Evolutionary conservation across 2,888 invertebrate genomes (phyloP), one percentile per base, ranked within the genome.

Genomic region (Drosophila limbata): DNA sequence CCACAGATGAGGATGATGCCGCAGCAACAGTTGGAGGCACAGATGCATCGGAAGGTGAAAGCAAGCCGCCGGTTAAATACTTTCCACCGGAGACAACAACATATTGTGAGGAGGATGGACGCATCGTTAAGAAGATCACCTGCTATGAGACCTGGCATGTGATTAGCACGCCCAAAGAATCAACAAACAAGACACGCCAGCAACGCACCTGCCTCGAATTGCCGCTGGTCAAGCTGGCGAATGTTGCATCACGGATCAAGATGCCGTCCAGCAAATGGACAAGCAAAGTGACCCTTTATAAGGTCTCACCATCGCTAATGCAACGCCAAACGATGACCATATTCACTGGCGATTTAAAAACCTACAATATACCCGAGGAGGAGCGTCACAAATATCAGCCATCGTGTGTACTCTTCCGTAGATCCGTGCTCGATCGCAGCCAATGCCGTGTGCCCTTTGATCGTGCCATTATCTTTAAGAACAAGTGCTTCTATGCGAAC

Each of bases 61-160:
- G 17, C 42, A 74, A 73, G 15, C 13, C 31, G 15, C 17, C 19
- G 6, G 6, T 73, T 0, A 78, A 76, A 64, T 72, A 73, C 56
- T 81, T 84, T 28, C 90, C 92, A 19, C 84, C 89, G 1, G 92
- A 92, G 77, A 92, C 92, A 66, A 90, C 92, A 17, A 88, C 90
- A 0, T 88, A 91, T 4, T 90, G 90, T 15, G 84, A 91, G 11
- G 92, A 92, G 59, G 92, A 92, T 10, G 92, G 92, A 17, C 91
- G 91, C 53, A 76, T 92, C 3, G 90, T 92, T 2, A 92, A 92
- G 64, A 93, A 92, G 79, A 91, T 93, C 4, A 93, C 93, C n/a
- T 92, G 92, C 77, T 93, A 92, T 56, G 93, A 93, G 66, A 93
- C 92, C 13, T 93, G 93, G 93, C 92, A 92, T 65, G 92, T 93